A percentile compares a stretch with the other conserved stretches of the same genome.
phyloP scores from a whole-genome alignment of 2,888 invertebrate species.

The Lithophane leautieri region DNA sequence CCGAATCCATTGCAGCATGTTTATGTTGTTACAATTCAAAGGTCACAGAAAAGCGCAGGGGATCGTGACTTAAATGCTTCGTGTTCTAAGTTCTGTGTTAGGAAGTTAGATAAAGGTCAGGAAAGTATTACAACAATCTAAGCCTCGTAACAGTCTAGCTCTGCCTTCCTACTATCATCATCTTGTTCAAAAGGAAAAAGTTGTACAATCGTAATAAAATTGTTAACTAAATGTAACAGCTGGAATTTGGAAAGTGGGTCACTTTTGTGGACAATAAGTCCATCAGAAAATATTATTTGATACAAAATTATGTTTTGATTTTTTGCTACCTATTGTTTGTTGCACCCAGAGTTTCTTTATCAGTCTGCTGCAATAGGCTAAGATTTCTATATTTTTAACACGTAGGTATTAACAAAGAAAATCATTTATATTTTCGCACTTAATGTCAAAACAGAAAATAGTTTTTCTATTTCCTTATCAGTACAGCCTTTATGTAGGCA shows the following conservation, averaged over 20 bases:
- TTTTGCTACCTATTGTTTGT: neutral
- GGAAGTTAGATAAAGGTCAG: slow-evolving; percentile 56
- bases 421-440: slow-evolving; percentile 7
- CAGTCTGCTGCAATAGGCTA: neutral
- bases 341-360: neutral
- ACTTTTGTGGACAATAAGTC: slow-evolving; percentile 11
- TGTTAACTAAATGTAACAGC: slow-evolving; percentile 25
- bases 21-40: slow-evolving; percentile 22
- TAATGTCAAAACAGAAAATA: slow-evolving; percentile 24
- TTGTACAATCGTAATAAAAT: slow-evolving; percentile 45
- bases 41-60: slow-evolving; percentile 46
- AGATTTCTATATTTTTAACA: neutral
- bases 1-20: slow-evolving; percentile 18
- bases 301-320: neutral
- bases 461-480: slow-evolving; percentile 44
- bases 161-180: slow-evolving; percentile 13
- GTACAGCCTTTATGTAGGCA: slow-evolving; percentile 5
- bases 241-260: slow-evolving; percentile 31
- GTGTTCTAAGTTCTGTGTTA: slow-evolving; percentile 27
- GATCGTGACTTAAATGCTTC: slow-evolving; percentile 41
- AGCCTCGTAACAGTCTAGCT: slow-evolving; percentile 39
- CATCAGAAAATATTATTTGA: neutral
- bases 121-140: slow-evolving; percentile 31
- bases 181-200: slow-evolving; percentile 38
- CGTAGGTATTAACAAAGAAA: neutral